phyloP scores from a whole-genome alignment of 2,113 vertebrate genomes.

The Pteropus alecto region DNA sequence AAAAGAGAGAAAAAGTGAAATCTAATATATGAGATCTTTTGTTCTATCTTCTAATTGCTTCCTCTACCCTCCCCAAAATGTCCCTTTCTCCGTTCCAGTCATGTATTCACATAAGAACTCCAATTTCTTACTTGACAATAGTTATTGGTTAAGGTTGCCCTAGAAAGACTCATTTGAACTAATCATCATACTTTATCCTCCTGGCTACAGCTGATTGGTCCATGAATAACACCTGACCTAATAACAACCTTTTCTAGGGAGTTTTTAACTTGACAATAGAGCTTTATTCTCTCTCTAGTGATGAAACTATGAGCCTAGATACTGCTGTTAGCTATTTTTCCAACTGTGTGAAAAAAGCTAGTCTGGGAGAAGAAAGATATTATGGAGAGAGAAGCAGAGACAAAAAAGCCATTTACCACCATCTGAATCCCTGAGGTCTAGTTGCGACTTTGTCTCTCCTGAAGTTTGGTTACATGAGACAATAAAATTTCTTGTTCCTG shows the following conservation, averaged over 20 bases:
- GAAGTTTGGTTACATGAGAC: background rate
- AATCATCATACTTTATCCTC: background rate
- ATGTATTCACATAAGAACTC: background rate
- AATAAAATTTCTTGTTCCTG: background rate
- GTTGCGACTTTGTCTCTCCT: background rate
- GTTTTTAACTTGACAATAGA: background rate
- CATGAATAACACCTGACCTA: background rate
- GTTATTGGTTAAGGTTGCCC: background rate
- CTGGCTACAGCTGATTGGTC: background rate
- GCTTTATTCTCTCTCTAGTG: background rate
- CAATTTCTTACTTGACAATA: background rate
- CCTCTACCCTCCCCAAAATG: background rate
- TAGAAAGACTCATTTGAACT: background rate
- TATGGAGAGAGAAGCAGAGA: background rate
- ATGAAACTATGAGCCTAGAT: background rate
- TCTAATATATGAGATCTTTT: background rate
- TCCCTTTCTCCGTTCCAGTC: background rate
- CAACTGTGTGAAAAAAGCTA: background rate
- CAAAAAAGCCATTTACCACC: background rate
- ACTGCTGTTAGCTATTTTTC: background rate
- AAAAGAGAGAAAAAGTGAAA: background rate
- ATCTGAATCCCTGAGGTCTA: background rate
- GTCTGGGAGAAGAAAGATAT: background rate
- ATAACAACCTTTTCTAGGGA: background rate
- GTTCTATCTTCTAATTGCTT: background rate